Evolutionary conservation across 2,113 vertebrate genomes (phyloP), one percentile per base, ranked within the genome.

Genomic region (Dipodomys stephensi): DNA sequence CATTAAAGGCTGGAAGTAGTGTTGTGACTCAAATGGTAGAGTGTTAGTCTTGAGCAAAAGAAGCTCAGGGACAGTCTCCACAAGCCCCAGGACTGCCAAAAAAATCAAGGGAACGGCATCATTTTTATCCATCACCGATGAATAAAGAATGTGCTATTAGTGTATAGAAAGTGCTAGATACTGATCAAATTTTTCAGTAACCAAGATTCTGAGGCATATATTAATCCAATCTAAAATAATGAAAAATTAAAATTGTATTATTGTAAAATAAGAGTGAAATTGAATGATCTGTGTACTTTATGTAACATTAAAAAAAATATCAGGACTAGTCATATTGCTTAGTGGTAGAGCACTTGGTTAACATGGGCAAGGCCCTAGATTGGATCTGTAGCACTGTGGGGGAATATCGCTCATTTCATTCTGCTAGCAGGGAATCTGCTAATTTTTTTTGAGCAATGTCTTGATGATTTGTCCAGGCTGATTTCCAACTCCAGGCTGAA

Each of bases 81-180:
- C 39, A 39, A 39, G 39, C 5, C 39, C 39, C 39, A 39, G 5
- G 39, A 39, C 39, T 39, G 39, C 39, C 27, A 20, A 57, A 57
- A n/a, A 68, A 46, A 64, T 92, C 83, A 88, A 8, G 64, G 9
- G 83, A 83, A 87, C 20, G 69, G 64, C 77, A 30, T 81, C 15
- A 79, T 69, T 44, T 88, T 79, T 62, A 79, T 53, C 19, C 32
- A 80, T 44, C 20, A 87, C 30, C 49, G 35, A 72, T 72, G 12
- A 73, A 83, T 73, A 19, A 15, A 73, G 22, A 64, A 27, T 64
- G 83, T 73, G 23, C 22, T 87, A 53, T 67, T 60, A 39, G 46
- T 18, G 76, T 88, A 64, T 1, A 73, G 20, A 90, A 94, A 88
- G 32, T 80, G 23, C 11, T 94, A 88, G 67, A 80, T 64, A 23